Percentiles rank a stretch among this genome's conserved stretches.
These are phyloP conservation scores for Mesocentrotus franciscanus DNA, from an alignment of 53 echinoderm and acorn worm species.

Conservation along the genomic window DNA sequence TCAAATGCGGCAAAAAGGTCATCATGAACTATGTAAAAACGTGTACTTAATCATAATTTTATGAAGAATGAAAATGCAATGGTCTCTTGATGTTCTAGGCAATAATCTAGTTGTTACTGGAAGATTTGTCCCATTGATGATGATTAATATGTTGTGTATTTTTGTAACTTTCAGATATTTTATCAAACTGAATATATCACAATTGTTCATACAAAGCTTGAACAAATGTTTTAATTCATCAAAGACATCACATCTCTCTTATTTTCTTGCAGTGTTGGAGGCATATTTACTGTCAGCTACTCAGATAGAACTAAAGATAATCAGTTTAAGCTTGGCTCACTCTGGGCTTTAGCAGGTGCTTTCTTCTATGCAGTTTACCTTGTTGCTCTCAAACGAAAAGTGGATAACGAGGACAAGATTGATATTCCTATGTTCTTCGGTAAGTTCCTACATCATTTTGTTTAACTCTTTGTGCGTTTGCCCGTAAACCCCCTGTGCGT, in stretches of 20 bases:
- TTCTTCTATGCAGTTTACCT: constrained; percentile 95
- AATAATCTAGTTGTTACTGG: too few species aligned
- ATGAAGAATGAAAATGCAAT: neutral
- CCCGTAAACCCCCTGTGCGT: too few species aligned
- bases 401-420: constrained; percentile 94
- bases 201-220: too few species aligned
- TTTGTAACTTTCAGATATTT: too few species aligned
- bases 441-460: constrained; percentile 68
- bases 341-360: constrained; percentile 92
- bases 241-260: neutral
- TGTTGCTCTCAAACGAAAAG: constrained; percentile 92
- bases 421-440: constrained; percentile 99
- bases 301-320: constrained; percentile 75
- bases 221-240: neutral
- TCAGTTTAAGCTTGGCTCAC: constrained; percentile 80
- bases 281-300: constrained; percentile 88
- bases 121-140: too few species aligned
- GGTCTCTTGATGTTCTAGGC: too few species aligned
- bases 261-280: constrained; percentile 76
- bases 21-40: neutral
- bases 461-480: too few species aligned
- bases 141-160: too few species aligned
- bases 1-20: neutral
- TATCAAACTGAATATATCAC: too few species aligned
- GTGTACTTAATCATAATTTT: neutral